Percentiles rank a stretch among this genome's conserved stretches.
phyloP scores from a whole-genome alignment of 2,797 vertebrate genomes.

The Peromyscus attwateri region DNA sequence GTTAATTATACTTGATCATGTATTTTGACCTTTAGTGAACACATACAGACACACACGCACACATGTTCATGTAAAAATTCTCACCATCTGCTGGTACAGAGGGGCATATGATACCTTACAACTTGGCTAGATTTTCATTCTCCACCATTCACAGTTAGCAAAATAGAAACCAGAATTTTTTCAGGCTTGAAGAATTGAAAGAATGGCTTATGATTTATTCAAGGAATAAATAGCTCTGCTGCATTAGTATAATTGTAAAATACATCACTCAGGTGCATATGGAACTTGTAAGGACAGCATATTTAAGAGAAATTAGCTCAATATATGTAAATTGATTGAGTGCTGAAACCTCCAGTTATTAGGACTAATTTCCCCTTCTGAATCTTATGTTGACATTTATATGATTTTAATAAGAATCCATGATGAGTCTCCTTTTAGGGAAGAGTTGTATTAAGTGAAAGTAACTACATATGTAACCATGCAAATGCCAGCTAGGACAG shows the following conservation, averaged over 20 bases:
- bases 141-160: background rate
- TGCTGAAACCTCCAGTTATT: constrained; percentile 71
- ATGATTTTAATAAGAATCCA: constrained; percentile 73
- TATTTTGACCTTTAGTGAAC: constrained; percentile 16
- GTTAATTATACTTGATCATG: constrained; percentile 29
- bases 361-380: constrained; percentile 66
- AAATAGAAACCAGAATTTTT: constrained; percentile 10
- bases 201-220: constrained; percentile 43
- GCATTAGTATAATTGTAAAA: constrained; percentile 76
- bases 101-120: background rate
- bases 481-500: constrained; percentile 67
- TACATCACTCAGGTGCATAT: constrained; percentile 60
- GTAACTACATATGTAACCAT: constrained; percentile 55
- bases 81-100: background rate
- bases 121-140: constrained; percentile 43
- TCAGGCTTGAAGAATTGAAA: constrained; percentile 40
- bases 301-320: constrained; percentile 75
- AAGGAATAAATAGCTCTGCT: constrained; percentile 73
- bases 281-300: constrained; percentile 58
- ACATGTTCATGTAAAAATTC: background rate
- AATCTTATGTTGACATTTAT: constrained; percentile 72
- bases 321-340: constrained; percentile 74
- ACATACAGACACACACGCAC: background rate
- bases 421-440: constrained; percentile 60
- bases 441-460: constrained; percentile 60